Evolutionary conservation across 1,140 invertebrate genomes (phyloP).

Genomic region (Tetraneura akinire): DNA sequence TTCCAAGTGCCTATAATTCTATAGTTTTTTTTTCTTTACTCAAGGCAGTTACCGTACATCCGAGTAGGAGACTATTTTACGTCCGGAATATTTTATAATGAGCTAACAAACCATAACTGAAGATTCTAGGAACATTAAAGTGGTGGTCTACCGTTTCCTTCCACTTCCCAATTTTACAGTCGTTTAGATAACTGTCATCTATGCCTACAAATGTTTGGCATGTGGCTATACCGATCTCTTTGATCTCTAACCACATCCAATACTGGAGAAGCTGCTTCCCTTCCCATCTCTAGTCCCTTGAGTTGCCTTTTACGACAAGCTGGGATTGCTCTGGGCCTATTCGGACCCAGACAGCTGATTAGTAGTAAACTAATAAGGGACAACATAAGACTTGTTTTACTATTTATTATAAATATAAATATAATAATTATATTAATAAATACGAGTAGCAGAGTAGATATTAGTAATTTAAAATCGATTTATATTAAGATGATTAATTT

Average conservation of each 20-base stretch:
- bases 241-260: not conserved
- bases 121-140: conserved; percentile 33
- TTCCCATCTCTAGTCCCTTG: conserved; percentile 13
- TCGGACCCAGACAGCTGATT: conserved; percentile 11
- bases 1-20: conserved; percentile 54
- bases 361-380: too few relatives aligned
- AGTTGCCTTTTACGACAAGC: conserved; percentile 9
- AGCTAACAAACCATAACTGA: conserved; percentile 20
- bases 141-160: conserved; percentile 22
- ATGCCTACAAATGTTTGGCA: conserved; percentile 26
- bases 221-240: conserved; percentile 12
- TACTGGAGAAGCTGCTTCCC: conserved; percentile 33
- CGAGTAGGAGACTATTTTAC: conserved; percentile 29
- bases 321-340: conserved; percentile 32
- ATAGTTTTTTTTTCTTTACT: conserved; percentile 49
- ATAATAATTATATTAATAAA: too few relatives aligned
- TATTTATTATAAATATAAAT: too few relatives aligned
- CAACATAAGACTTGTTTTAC: too few relatives aligned
- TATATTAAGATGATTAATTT: too few relatives aligned
- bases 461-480: too few relatives aligned
- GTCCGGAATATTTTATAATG: conserved; percentile 26
- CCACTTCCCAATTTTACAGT: too few relatives aligned
- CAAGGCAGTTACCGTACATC: conserved; percentile 21
- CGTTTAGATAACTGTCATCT: conserved; percentile 23
- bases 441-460: too few relatives aligned